Conservation (phyloP, 2,888 invertebrate species). For the Polydrusus tereticollis region DNA sequence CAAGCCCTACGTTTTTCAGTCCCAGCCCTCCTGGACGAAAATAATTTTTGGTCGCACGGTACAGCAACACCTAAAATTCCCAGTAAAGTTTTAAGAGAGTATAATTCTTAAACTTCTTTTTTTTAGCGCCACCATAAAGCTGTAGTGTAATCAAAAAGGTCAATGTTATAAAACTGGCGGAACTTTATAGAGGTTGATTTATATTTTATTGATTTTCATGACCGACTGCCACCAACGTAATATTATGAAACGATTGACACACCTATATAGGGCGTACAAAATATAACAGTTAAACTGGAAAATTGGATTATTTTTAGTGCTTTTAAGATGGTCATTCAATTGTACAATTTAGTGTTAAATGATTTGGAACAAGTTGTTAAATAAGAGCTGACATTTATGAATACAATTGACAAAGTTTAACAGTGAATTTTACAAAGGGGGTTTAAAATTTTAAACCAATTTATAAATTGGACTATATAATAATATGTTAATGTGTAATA, state of each 20-base stretch:
- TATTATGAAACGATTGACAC: slow-evolving; percentile 10
- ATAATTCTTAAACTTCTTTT: too few species aligned
- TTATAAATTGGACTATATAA: too few species aligned
- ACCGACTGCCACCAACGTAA: slow-evolving; percentile 13
- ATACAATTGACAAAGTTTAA: too few species aligned
- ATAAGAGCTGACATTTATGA: too few species aligned
- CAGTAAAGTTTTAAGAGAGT: too few species aligned
- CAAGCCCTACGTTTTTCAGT: too few species aligned
- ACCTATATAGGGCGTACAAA: slow-evolving; percentile 16
- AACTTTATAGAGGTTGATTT: slow-evolving; percentile 12
- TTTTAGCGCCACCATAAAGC: not conserved
- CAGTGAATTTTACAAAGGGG: too few species aligned
- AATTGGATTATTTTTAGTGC: not conserved
- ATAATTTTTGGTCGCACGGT: too few species aligned
- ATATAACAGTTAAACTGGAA: not conserved
- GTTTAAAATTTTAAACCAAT: too few species aligned
- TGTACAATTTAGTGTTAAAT: not conserved
- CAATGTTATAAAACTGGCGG: not conserved
- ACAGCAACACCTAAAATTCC: too few species aligned
- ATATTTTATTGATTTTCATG: slow-evolving; percentile 16
- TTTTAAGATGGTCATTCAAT: not conserved
- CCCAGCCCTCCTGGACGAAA: too few species aligned
- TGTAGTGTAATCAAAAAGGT: not conserved
- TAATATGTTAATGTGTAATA: too few species aligned
- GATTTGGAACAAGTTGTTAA: not conserved